Evolutionary conservation across 2,113 vertebrate species (phyloP).

Genomic region (Lepus europaeus): DNA sequence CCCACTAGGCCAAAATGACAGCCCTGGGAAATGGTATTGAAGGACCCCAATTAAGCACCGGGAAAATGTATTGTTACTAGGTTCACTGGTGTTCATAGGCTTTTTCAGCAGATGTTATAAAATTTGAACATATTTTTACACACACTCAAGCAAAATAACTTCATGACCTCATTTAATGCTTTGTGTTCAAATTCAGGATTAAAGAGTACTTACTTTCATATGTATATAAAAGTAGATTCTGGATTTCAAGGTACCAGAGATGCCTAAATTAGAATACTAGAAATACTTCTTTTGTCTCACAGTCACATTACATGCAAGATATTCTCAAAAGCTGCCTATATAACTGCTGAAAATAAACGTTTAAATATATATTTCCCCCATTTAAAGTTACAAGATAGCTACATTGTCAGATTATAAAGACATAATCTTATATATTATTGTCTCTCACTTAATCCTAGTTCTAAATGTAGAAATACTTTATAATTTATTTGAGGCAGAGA

Average conservation of each 20-base stretch:
- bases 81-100: background rate
- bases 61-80: background rate
- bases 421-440: background rate
- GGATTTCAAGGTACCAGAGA: background rate
- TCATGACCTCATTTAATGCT: background rate
- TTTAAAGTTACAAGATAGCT: background rate
- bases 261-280: background rate
- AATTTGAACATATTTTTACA: slow-evolving; percentile 3
- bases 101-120: slow-evolving; percentile 8
- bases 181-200: slow-evolving; percentile 1
- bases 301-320: background rate
- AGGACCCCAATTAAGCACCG: background rate
- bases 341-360: background rate
- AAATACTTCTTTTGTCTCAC: slow-evolving; percentile 2
- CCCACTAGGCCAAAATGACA: too few relatives aligned
- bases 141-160: background rate
- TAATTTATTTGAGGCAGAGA: too few relatives aligned
- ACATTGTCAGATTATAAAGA: background rate
- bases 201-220: background rate
- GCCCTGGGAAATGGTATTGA: background rate
- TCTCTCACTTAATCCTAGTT: background rate
- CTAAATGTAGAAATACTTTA: slow-evolving; percentile 3
- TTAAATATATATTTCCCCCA: background rate
- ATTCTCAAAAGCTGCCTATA: background rate
- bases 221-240: background rate